Base-by-base conservation (phyloP, 2,888 invertebrate genomes). In the Rhagium mordax region DNA sequence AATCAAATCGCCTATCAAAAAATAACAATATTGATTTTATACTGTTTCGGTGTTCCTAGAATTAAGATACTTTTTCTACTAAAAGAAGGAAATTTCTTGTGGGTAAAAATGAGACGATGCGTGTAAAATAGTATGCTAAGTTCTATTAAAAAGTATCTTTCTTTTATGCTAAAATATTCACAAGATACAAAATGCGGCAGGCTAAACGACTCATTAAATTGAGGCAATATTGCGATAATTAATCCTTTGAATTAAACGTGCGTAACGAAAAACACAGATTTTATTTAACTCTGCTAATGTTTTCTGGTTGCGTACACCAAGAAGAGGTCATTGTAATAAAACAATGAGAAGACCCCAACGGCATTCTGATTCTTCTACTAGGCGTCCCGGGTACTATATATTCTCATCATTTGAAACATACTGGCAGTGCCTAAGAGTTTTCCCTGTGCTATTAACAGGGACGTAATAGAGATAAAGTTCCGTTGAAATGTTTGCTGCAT, bases 321-420 rank as follows among this genome's bases (percentile, higher is more conserved):
- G 41, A 29, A 33, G 51, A 18, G 59, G 18, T 59, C 29, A 59
- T 59, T 59, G 33, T 29, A 59, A 59, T 59, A 59, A 59, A 59
- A 33, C 29, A 59, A 33, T 10, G 33, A 59, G 18, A 29, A 20
- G 33, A 33, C 18, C 59, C 59, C 59, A 33, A 16, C 13, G 18
- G 59, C 33, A 41, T 59, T 59, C 41, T 41, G 41, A 41, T 41
- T 59, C 59, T 59, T 59, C 13, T 15, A 20, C 33, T 1, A 33
- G 59, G 59, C 59, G 18, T 59, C 59, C 59, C 2, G 33, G 33
- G 59, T 33, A 33, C 27, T 41, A 59, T 55, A 55, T 59, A 59
- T 33, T 33, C 20, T 33, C 59, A 41, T 16, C 59, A 33, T 33
- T 59, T 59, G 18, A 33, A 24, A 18, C 21, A 55, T 24, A 16